These are phyloP conservation scores for Andrena minutula DNA, from an alignment of 2,888 invertebrate genomes.

Conservation along the genomic window DNA sequence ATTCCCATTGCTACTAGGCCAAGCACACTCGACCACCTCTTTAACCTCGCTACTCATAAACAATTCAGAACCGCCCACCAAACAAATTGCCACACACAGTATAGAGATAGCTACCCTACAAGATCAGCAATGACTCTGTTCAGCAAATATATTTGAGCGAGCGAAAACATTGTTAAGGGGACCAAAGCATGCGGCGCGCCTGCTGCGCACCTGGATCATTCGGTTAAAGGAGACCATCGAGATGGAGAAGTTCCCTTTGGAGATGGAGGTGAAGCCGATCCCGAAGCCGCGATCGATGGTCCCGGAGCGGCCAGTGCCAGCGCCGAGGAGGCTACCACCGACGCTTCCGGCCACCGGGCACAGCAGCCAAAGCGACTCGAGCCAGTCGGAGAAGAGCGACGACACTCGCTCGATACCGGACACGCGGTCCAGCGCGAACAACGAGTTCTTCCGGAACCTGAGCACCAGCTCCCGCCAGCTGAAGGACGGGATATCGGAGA, in stretches of 20 bases:
- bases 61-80: too few species aligned
- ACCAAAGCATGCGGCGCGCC: conserved; percentile 52
- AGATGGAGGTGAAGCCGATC: conserved; percentile 81
- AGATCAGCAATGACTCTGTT: neutral
- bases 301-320: conserved; percentile 77
- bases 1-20: too few species aligned
- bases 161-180: conserved; percentile 41
- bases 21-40: too few species aligned
- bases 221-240: conserved; percentile 53
- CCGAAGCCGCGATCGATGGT: conserved; percentile 80
- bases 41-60: too few species aligned
- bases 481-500: conserved; percentile 86
- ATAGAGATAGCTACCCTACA: too few species aligned
- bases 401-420: conserved; percentile 68
- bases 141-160: neutral
- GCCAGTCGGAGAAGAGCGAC: conserved; percentile 78
- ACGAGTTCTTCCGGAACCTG: conserved; percentile 78
- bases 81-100: too few species aligned
- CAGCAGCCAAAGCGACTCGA: conserved; percentile 76
- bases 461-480: conserved; percentile 85
- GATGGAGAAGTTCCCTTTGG: conserved; percentile 33
- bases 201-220: conserved; percentile 56
- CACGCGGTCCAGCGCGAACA: conserved; percentile 59
- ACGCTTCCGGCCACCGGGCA: conserved; percentile 55
- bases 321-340: conserved; percentile 74